phyloP scores from a whole-genome alignment of 2,888 invertebrate species.

The Tetranychus truncatus region DNA sequence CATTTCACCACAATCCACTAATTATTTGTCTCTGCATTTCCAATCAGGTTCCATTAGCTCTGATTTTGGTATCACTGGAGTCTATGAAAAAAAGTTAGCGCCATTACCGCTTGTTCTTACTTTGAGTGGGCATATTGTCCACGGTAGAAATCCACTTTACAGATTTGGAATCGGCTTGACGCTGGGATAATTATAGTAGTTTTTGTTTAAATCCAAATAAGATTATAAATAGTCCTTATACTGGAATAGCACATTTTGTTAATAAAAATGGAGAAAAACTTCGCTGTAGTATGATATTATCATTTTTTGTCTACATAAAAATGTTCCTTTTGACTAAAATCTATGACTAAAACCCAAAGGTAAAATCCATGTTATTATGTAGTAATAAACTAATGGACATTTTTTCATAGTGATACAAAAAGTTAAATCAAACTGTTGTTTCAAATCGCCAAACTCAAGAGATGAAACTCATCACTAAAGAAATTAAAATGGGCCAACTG shows the following conservation, averaged over 20 bases:
- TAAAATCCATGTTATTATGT: too few species aligned
- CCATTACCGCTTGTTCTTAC: constrained; percentile 85
- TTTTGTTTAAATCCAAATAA: not conserved
- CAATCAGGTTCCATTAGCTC: constrained; percentile 62
- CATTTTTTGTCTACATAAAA: too few species aligned
- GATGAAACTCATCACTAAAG: too few species aligned
- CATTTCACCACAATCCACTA: not conserved
- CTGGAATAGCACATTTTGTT: constrained; percentile 5
- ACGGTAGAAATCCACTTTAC: constrained; percentile 34
- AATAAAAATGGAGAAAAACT: not conserved
- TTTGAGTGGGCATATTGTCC: constrained; percentile 77
- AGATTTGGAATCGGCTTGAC: constrained; percentile 12
- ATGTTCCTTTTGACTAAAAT: too few species aligned
- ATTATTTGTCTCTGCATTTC: constrained; percentile 20
- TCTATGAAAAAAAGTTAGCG: constrained; percentile 76
- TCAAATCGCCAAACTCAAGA: too few species aligned
- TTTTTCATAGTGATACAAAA: too few species aligned
- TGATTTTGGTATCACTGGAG: constrained; percentile 79
- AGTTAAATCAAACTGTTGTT: too few species aligned
- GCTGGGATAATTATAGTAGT: constrained; percentile 11
- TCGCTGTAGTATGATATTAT: not conserved
- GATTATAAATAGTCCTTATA: not conserved
- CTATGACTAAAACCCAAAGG: too few species aligned
- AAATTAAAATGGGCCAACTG: too few species aligned
- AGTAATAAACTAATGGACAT: too few species aligned